Conservation (phyloP, 2,888 invertebrate species). For the Temnothorax ravouxi region DNA sequence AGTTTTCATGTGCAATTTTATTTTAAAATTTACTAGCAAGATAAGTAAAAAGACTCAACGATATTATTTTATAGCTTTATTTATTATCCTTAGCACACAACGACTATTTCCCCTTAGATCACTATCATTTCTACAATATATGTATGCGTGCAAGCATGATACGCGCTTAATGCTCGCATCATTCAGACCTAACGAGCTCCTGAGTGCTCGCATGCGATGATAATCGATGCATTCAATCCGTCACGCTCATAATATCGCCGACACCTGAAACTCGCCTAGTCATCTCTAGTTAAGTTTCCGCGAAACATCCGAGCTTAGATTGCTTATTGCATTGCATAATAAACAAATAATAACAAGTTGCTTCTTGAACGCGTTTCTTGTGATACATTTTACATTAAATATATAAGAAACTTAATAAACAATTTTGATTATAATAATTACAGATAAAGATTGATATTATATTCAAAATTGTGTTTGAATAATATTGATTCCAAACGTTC, state of each 20-base stretch:
- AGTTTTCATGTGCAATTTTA: not conserved
- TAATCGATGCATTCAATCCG: constrained; percentile 66
- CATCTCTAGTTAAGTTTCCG: constrained; percentile 8
- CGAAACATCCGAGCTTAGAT: not conserved
- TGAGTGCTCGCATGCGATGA: constrained; percentile 51
- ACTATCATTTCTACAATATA: constrained; percentile 7
- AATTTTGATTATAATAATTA: not conserved
- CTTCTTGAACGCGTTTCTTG: not conserved
- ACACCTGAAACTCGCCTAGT: constrained; percentile 41
- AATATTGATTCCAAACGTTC: not conserved
- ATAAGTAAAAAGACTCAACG: not conserved
- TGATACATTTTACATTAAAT: not conserved
- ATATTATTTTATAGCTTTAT: not conserved
- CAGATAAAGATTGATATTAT: not conserved
- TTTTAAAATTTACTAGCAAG: not conserved
- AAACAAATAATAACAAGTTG: not conserved
- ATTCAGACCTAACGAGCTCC: constrained; percentile 54
- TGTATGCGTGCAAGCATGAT: constrained; percentile 20
- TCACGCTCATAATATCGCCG: constrained; percentile 54
- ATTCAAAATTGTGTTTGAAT: not conserved
- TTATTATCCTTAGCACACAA: not conserved
- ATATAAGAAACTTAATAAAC: not conserved
- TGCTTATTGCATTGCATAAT: constrained; percentile 1
- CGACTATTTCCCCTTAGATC: not conserved
- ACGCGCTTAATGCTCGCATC: constrained; percentile 44